phyloP scores from a whole-genome alignment of 2,797 vertebrate species.

The Lutjanus campechanus region DNA sequence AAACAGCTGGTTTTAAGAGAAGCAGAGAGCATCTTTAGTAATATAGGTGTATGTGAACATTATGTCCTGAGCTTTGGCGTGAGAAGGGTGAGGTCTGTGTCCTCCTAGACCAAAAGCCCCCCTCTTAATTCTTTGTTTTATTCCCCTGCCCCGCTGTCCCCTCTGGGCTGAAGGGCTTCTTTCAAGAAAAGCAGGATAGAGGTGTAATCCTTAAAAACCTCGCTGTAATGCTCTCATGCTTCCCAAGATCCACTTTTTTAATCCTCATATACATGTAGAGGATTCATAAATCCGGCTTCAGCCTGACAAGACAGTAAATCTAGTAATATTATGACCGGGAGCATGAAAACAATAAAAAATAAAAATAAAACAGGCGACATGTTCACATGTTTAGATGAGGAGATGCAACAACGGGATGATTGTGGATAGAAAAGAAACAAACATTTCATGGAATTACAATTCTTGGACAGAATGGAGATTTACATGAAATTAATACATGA shows the following conservation, averaged over 20 bases:
- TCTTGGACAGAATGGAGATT: conserved; percentile 39
- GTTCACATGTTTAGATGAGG: conserved; percentile 50
- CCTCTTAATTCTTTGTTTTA: conserved; percentile 77
- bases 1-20: conserved; percentile 17
- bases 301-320: conserved; percentile 76
- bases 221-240: conserved; percentile 82
- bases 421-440: conserved; percentile 31
- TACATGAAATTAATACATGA: conserved; percentile 8
- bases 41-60: not conserved
- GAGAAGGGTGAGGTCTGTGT: conserved; percentile 43
- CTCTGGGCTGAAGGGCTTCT: conserved; percentile 74
- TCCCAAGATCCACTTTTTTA: conserved; percentile 83
- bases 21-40: not conserved
- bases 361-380: conserved; percentile 11
- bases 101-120: conserved; percentile 50
- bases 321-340: conserved; percentile 62
- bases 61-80: conserved; percentile 32
- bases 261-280: conserved; percentile 83
- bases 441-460: conserved; percentile 42
- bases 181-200: conserved; percentile 85
- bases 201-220: conserved; percentile 85
- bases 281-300: conserved; percentile 82
- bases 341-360: conserved; percentile 16
- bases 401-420: conserved; percentile 37
- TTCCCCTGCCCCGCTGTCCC: conserved; percentile 56